These are phyloP conservation scores for Crypturellus undulatus DNA, from an alignment of 2,113 vertebrate genomes.

Conservation along the genomic window DNA sequence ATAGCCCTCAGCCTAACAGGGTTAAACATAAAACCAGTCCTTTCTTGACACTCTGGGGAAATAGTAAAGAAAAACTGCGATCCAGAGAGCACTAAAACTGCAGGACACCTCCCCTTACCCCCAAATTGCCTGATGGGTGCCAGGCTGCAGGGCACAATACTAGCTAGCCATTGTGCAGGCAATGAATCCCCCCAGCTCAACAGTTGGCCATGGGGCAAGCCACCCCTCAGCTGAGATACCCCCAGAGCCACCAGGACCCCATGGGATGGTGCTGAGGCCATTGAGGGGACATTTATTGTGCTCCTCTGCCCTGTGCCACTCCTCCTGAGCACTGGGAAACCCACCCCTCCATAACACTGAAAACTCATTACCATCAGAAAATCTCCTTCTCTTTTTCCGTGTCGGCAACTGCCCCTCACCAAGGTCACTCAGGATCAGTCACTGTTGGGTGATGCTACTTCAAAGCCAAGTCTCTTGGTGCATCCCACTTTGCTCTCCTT, in stretches of 20 bases:
- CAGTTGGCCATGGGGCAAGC: not conserved
- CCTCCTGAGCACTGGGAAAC: not conserved
- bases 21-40: not conserved
- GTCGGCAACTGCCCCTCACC: not conserved
- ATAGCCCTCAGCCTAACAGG: not conserved
- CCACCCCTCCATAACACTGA: not conserved
- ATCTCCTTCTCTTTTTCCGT: not conserved
- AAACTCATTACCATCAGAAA: not conserved
- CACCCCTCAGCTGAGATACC: not conserved
- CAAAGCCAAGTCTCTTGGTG: not conserved
- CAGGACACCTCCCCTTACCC: conserved; percentile 28
- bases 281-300: not conserved
- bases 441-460: not conserved
- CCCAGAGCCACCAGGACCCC: not conserved
- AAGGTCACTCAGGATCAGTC: not conserved
- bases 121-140: not conserved
- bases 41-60: not conserved
- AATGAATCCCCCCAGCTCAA: not conserved
- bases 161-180: not conserved
- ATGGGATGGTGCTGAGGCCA: not conserved
- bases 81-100: not conserved
- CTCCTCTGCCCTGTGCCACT: not conserved
- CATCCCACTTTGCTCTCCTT: not conserved
- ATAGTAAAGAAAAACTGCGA: not conserved
- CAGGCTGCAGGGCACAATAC: not conserved